Evolutionary conservation across 2,888 invertebrate genomes (phyloP).

Genomic region (Patella ulyssiponensis): DNA sequence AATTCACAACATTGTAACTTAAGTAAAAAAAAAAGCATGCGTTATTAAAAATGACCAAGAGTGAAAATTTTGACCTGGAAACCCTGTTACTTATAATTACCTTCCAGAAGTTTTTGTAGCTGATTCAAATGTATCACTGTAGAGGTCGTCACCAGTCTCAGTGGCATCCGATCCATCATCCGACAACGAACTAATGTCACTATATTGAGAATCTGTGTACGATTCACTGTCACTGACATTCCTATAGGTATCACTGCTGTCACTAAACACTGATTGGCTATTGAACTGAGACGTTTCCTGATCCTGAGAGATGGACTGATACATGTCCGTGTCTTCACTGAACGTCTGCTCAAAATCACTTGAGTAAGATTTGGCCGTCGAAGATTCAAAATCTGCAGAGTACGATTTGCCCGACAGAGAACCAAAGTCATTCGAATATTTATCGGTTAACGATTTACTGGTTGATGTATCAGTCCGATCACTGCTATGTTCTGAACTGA

Average conservation of each 20-base stretch:
- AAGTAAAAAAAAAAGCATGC: too few relatives aligned
- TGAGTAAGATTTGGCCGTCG: neutral
- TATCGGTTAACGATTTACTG: neutral
- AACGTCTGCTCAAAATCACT: too few relatives aligned
- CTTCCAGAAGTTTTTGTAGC: neutral
- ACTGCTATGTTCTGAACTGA: neutral
- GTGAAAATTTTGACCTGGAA: too few relatives aligned
- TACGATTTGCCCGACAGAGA: neutral
- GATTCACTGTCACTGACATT: neutral
- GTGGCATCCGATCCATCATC: neutral
- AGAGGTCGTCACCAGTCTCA: neutral
- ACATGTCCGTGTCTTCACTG: too few relatives aligned
- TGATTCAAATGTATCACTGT: neutral
- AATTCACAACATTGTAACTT: too few relatives aligned
- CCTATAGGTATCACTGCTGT: neutral
- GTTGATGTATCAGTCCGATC: neutral
- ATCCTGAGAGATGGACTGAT: too few relatives aligned
- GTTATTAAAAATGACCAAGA: too few relatives aligned
- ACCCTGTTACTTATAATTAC: too few relatives aligned
- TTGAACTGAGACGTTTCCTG: neutral
- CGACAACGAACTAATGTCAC: neutral
- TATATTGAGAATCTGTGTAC: neutral
- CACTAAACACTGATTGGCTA: neutral
- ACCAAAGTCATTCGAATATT: neutral
- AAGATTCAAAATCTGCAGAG: neutral